Evolutionary conservation across 2,113 vertebrate species (phyloP).

Genomic region (Carollia perspicillata): DNA sequence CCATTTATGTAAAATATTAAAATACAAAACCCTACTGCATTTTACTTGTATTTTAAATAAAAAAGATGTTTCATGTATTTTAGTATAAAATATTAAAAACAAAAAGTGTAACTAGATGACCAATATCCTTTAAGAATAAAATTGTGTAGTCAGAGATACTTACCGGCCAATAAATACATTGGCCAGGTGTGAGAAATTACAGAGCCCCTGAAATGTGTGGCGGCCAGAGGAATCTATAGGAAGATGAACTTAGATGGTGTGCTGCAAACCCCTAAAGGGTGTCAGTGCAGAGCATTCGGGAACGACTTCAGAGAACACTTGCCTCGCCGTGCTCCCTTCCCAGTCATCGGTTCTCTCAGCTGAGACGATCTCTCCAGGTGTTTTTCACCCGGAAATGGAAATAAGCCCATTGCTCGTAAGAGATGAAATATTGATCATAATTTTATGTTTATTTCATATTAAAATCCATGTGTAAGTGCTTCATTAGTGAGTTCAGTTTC

Average conservation of each 20-base stretch:
- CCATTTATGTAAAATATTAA: not conserved
- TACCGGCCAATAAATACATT: not conserved
- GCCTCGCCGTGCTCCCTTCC: not conserved
- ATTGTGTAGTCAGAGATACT: not conserved
- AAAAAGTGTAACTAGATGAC: not conserved
- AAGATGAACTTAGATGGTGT: not conserved
- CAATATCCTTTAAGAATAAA: not conserved
- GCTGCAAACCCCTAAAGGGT: not conserved
- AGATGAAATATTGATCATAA: slow-evolving; percentile 74
- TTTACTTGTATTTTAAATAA: slow-evolving; percentile 27
- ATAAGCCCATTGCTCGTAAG: slow-evolving; percentile 69
- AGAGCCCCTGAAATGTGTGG: not conserved
- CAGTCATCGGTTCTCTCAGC: not conserved
- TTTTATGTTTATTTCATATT: slow-evolving; percentile 72
- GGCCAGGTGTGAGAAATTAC: not conserved
- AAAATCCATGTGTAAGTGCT: slow-evolving; percentile 71
- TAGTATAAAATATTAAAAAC: not conserved
- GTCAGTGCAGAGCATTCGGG: not conserved
- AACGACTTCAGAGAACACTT: not conserved
- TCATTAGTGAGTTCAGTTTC: slow-evolving; percentile 58
- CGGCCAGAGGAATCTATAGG: not conserved
- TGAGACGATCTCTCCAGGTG: slow-evolving; percentile 36
- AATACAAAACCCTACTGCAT: not conserved
- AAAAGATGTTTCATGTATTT: not conserved
- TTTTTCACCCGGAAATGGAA: slow-evolving; percentile 73